Base-by-base conservation (phyloP, 2,797 vertebrate species). In the Acanthurus tractus region DNA sequence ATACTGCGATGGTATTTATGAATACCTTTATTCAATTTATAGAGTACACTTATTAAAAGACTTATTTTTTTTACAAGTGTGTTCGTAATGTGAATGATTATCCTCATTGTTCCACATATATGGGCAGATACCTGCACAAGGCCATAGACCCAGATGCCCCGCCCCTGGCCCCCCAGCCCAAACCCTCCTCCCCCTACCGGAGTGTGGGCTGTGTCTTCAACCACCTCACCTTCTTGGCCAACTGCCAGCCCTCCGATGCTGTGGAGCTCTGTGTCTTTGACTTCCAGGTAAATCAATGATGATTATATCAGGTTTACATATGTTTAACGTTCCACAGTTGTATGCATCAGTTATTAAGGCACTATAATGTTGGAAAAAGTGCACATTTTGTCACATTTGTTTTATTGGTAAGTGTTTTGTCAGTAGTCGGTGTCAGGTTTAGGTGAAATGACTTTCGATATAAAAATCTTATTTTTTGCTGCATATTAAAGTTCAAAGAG, bases 151-250 rank as follows among this genome's bases (percentile, higher is more conserved):
- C 96, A 12, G 96, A 97, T 53, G 96, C 95, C 29, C 94, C 97
- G 70, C 96, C 98, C 2, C 38, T 95, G 58, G 92, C 84, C 20
- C 95, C 95, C 36, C 97, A 98, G 49, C 95, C 96, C 55, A 97
- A 96, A 88, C 94, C 96, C 0, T 86, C 94, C 13, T 95, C 97
- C 83, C 97, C 97, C 0, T 99, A 99, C 75, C 90, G 95, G 85
- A 98, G 97, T 0, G 89, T 99, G 56, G 98, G 98, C 84, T 99
- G 97, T 56, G 90, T 98, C 87, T 99, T 99, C 92, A 99, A 98
- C 93, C 96, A 99, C 76, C 95, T 95, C 3, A 94, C 85, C 73
- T 98, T 99, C 91, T 84, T 98, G 58, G 98, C 96, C 45, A 99
- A 98, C 83, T 98, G 97, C 76, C 98, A 99, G 83, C 96, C 97